Evolutionary conservation across 2,797 vertebrate species (phyloP).

Genomic region (Oreortyx pictus): DNA sequence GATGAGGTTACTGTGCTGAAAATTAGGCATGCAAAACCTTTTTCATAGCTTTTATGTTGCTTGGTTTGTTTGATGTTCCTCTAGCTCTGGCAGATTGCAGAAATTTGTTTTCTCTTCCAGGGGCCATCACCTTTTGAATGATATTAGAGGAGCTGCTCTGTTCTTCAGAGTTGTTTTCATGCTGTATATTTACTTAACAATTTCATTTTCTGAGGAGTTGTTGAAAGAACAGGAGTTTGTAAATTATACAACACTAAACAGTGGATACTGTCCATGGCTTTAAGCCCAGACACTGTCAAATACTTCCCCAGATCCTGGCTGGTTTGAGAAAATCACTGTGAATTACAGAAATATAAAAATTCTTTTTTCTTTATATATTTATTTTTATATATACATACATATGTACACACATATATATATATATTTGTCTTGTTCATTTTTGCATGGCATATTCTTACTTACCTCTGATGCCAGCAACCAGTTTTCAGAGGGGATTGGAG

Average conservation of each 20-base stretch:
- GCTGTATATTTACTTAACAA: slow-evolving; percentile 78
- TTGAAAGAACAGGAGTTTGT: slow-evolving; percentile 82
- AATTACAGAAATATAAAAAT: slow-evolving; percentile 73
- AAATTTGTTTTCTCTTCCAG: slow-evolving; percentile 55
- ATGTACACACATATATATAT: neutral
- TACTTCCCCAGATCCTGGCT: slow-evolving; percentile 66
- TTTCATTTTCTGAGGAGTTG: slow-evolving; percentile 75
- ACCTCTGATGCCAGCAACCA: slow-evolving; percentile 28
- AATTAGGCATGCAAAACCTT: slow-evolving; percentile 40
- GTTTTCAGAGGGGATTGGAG: slow-evolving; percentile 26
- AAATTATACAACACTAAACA: slow-evolving; percentile 78
- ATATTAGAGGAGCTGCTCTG: slow-evolving; percentile 57
- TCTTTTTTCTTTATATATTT: slow-evolving; percentile 40
- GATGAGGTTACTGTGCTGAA: slow-evolving; percentile 24
- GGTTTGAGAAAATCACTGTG: slow-evolving; percentile 69
- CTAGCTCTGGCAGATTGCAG: slow-evolving; percentile 49
- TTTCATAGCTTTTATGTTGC: slow-evolving; percentile 59
- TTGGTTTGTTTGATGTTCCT: slow-evolving; percentile 70
- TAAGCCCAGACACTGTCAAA: slow-evolving; percentile 80
- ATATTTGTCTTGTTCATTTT: no score
- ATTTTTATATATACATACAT: slow-evolving; percentile 11
- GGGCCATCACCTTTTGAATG: slow-evolving; percentile 61
- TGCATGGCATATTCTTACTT: slow-evolving; percentile 48
- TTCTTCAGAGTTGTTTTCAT: slow-evolving; percentile 64
- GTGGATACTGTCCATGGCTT: slow-evolving; percentile 76